phyloP scores from a whole-genome alignment of 2,888 invertebrate genomes.

The Linnaemya tessellans region DNA sequence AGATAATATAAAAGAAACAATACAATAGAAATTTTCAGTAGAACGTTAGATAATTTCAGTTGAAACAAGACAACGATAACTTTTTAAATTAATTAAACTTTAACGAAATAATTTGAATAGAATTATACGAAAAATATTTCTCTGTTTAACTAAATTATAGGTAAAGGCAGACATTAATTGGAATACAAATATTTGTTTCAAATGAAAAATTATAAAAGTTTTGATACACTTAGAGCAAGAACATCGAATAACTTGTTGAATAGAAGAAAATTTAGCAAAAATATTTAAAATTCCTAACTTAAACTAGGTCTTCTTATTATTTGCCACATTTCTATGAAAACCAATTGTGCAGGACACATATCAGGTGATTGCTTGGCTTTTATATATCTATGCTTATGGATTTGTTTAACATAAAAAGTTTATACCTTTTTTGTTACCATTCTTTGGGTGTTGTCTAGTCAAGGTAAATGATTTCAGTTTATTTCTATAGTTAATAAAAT shows the following conservation, averaged over 20 bases:
- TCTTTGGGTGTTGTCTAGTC: background rate
- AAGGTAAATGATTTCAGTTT: slow-evolving; percentile 22
- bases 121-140: slow-evolving; percentile 61
- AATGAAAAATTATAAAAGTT: background rate
- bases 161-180: background rate
- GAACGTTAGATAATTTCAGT: background rate
- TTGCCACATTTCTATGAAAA: background rate
- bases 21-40: background rate
- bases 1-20: slow-evolving; percentile 20
- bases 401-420: slow-evolving; percentile 28
- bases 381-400: slow-evolving; percentile 22
- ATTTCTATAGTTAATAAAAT: slow-evolving; percentile 36
- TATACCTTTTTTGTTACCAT: background rate
- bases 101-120: slow-evolving; percentile 58
- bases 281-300: background rate
- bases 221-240: background rate
- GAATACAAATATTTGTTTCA: background rate
- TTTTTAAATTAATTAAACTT: background rate
- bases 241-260: slow-evolving; percentile 27
- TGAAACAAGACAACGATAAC: background rate
- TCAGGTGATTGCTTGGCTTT: background rate
- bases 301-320: background rate
- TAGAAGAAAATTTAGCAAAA: background rate
- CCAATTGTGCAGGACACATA: background rate
- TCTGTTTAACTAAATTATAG: background rate